These are phyloP conservation scores for Seira musarum DNA, from an alignment of 2,888 invertebrate species.

Conservation along the genomic window DNA sequence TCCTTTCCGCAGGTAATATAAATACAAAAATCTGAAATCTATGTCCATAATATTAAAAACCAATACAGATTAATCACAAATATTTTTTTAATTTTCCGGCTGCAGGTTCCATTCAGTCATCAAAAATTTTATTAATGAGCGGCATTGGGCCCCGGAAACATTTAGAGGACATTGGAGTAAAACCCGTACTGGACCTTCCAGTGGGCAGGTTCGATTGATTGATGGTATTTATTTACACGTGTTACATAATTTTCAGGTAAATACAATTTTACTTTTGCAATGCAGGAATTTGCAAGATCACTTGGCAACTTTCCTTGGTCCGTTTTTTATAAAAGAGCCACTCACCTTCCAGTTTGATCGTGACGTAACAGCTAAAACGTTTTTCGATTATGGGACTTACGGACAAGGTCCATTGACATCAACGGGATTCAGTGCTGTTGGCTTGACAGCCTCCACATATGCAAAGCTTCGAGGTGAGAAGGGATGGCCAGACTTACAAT, in stretches of 20 bases:
- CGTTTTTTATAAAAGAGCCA: slow-evolving; percentile 61
- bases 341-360: slow-evolving; percentile 48
- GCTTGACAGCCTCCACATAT: slow-evolving; percentile 47
- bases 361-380: slow-evolving; percentile 44
- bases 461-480: slow-evolving; percentile 58
- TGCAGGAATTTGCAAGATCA: slow-evolving; percentile 58
- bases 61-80: no score
- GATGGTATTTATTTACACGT: slow-evolving; percentile 19
- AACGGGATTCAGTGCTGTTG: slow-evolving; percentile 52
- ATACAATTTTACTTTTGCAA: no score
- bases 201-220: slow-evolving; percentile 3
- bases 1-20: slow-evolving; percentile 55
- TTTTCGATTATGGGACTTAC: slow-evolving; percentile 47
- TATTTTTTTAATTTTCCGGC: no score
- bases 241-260: slow-evolving; percentile 2
- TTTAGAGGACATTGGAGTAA: slow-evolving; percentile 54
- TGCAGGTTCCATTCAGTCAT: slow-evolving; percentile 57
- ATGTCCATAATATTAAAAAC: no score
- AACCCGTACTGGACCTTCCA: slow-evolving; percentile 21
- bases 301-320: slow-evolving; percentile 59
- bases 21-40: no score
- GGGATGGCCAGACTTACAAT: slow-evolving; percentile 63
- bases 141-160: slow-evolving; percentile 61
- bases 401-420: slow-evolving; percentile 61
- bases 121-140: slow-evolving; percentile 54